Conservation (phyloP, 53 echinoderm and acorn worm species). For the Henricia sp. region DNA sequence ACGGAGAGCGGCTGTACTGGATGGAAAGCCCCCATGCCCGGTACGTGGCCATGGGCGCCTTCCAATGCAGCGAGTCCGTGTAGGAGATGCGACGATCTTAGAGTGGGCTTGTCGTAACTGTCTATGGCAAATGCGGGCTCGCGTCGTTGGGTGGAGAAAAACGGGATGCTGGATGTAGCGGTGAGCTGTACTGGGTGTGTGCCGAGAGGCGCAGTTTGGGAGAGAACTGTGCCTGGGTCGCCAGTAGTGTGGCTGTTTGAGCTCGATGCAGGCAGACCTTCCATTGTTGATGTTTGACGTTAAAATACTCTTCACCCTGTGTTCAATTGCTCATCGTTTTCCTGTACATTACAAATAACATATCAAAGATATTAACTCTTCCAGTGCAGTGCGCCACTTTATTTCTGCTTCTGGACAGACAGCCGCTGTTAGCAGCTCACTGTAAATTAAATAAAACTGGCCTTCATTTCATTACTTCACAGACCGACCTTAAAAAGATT, state of each 20-base stretch:
- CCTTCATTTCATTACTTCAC: too few relatives aligned
- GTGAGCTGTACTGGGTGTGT: neutral
- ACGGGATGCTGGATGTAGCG: constrained; percentile 3
- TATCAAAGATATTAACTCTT: too few relatives aligned
- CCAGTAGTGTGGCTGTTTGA: neutral
- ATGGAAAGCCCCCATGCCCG: constrained; percentile 38
- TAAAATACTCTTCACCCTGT: too few relatives aligned
- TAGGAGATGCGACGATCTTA: constrained; percentile 28
- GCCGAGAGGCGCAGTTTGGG: neutral
- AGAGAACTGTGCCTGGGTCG: constrained; percentile 11
- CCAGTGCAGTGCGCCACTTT: too few relatives aligned
- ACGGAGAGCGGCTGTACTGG: constrained; percentile 25
- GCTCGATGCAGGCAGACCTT: constrained; percentile 10
- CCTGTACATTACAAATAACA: too few relatives aligned
- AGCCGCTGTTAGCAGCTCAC: too few relatives aligned
- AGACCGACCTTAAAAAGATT: too few relatives aligned
- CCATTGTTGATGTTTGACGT: constrained; percentile 18
- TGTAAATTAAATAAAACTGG: too few relatives aligned
- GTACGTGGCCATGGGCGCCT: constrained; percentile 37
- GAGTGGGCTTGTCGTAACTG: constrained; percentile 13
- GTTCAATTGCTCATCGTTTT: too few relatives aligned
- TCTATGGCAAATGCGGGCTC: constrained; percentile 37
- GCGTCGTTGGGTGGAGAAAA: constrained; percentile 12
- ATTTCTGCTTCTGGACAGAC: too few relatives aligned
- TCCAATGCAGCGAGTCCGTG: constrained; percentile 15